phyloP scores from a whole-genome alignment of 2,888 invertebrate genomes.

The Vesta saturnalis region DNA sequence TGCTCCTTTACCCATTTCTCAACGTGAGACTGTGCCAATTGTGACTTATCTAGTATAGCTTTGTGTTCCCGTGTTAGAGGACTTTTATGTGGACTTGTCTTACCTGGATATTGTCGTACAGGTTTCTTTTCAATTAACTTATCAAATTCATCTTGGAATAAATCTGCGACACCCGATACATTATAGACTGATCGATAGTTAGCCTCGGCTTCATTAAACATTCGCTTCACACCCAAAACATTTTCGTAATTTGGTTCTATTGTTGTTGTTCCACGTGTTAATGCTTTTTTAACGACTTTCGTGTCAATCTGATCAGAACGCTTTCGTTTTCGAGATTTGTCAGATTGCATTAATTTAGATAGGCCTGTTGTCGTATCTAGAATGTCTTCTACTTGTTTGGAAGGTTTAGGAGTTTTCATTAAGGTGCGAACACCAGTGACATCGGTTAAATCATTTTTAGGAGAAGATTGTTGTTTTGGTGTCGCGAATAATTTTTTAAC shows the following conservation, averaged over 20 bases:
- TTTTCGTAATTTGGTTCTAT: slow-evolving; percentile 57
- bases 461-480: slow-evolving; percentile 48
- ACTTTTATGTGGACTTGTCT: not conserved
- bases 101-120: slow-evolving; percentile 14
- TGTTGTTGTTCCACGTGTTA: too few relatives aligned
- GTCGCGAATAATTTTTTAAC: slow-evolving; percentile 16
- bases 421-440: slow-evolving; percentile 43
- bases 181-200: not conserved
- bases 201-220: slow-evolving; percentile 28
- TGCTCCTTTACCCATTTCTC: slow-evolving; percentile 1
- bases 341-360: too few relatives aligned
- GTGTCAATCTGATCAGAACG: too few relatives aligned
- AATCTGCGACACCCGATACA: slow-evolving; percentile 16
- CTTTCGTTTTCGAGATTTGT: too few relatives aligned
- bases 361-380: too few relatives aligned
- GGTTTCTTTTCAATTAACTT: slow-evolving; percentile 16
- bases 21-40: not conserved
- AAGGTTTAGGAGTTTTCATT: not conserved
- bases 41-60: not conserved
- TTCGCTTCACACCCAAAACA: slow-evolving; percentile 54
- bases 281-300: too few relatives aligned
- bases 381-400: too few relatives aligned
- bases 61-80: not conserved
- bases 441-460: slow-evolving; percentile 47
- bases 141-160: slow-evolving; percentile 16